These are phyloP conservation scores for Hippocampus barbouri DNA, from an alignment of 2,113 vertebrate species.

Conservation along the genomic window DNA sequence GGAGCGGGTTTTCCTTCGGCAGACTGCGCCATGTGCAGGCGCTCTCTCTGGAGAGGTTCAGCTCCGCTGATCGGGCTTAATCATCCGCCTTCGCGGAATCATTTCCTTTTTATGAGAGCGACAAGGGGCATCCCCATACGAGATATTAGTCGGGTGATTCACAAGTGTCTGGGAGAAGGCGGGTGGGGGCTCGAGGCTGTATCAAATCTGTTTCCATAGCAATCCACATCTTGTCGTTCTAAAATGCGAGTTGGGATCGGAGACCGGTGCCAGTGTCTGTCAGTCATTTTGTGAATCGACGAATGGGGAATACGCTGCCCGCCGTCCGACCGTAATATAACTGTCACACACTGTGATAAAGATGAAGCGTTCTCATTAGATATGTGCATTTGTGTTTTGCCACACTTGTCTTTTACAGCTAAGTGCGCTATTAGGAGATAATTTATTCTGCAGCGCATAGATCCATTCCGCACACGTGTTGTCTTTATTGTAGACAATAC, in stretches of 20 bases:
- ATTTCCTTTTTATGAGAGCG: conserved; percentile 61
- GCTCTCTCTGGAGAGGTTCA: conserved; percentile 53
- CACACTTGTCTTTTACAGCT: background rate
- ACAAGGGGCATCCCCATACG: conserved; percentile 51
- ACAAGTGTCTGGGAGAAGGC: conserved; percentile 41
- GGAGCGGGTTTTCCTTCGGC: conserved; percentile 43
- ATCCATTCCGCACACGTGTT: background rate
- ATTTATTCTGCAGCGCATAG: conserved; percentile 10
- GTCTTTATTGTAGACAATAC: conserved; percentile 13
- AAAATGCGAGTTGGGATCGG: conserved; percentile 43
- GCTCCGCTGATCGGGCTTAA: conserved; percentile 36
- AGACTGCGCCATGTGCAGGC: conserved; percentile 46
- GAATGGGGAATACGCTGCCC: conserved; percentile 36
- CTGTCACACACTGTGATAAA: conserved; percentile 33
- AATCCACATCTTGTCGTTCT: conserved; percentile 62
- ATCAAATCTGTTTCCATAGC: conserved; percentile 68
- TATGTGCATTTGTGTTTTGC: conserved; percentile 13
- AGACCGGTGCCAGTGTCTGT: conserved; percentile 47
- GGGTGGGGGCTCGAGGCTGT: conserved; percentile 8
- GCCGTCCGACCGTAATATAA: conserved; percentile 31
- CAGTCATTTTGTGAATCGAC: conserved; percentile 56
- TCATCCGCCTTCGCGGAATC: conserved; percentile 54
- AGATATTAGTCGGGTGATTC: conserved; percentile 50
- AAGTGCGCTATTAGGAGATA: conserved; percentile 1
- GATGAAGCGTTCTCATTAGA: conserved; percentile 42